Percentiles rank a stretch among this genome's conserved stretches.
Conservation (phyloP, 2,888 invertebrate genomes). For the Phaedon cochleariae region DNA sequence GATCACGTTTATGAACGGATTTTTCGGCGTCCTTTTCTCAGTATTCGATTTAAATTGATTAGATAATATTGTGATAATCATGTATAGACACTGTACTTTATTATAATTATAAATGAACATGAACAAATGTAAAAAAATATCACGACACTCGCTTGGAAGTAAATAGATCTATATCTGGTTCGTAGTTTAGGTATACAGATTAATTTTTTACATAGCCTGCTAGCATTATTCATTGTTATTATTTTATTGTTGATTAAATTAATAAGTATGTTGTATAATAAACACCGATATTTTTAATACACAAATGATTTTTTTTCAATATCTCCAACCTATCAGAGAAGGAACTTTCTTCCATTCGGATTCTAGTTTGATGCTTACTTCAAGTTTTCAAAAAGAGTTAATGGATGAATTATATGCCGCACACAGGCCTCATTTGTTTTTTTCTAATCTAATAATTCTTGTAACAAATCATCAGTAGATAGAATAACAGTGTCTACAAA, state of each 20-base stretch:
- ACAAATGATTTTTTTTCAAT: conserved; percentile 39
- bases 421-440: too few species aligned
- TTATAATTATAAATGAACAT: conserved; percentile 38
- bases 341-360: too few species aligned
- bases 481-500: too few species aligned
- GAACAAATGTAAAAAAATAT: conserved; percentile 32
- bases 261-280: conserved; percentile 61
- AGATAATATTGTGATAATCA: conserved; percentile 46
- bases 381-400: too few species aligned
- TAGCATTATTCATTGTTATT: conserved; percentile 59
- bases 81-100: conserved; percentile 40
- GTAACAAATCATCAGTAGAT: too few species aligned
- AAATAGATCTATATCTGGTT: conserved; percentile 32
- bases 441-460: too few species aligned
- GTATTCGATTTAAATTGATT: conserved; percentile 36
- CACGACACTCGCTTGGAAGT: conserved; percentile 32
- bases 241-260: conserved; percentile 63
- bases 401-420: too few species aligned
- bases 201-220: conserved; percentile 44
- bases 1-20: not conserved
- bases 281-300: conserved; percentile 62
- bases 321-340: too few species aligned
- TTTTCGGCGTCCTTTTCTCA: conserved; percentile 23
- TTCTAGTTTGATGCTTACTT: too few species aligned
- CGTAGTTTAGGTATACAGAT: conserved; percentile 29